These are phyloP conservation scores for Agrenia bidenticulata DNA, from an alignment of 2,888 invertebrate genomes.

Conservation along the genomic window DNA sequence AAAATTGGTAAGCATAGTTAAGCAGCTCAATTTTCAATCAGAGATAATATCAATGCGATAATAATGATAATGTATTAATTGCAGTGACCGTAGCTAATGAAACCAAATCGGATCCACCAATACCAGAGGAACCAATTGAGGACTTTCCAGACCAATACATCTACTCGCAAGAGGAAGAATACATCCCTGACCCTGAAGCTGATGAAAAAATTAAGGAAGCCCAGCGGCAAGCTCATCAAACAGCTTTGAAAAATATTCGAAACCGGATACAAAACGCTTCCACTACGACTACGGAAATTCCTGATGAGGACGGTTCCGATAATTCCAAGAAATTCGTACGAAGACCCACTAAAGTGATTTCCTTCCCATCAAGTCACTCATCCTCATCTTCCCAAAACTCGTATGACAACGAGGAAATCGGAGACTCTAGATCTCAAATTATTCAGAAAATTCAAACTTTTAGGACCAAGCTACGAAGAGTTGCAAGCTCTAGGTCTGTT, in stretches of 20 bases:
- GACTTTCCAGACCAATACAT: slow-evolving; percentile 13
- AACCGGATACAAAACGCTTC: slow-evolving; percentile 17
- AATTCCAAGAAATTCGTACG: slow-evolving; percentile 24
- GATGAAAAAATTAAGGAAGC: slow-evolving; percentile 34
- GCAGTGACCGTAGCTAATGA: not conserved
- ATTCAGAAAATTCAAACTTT: slow-evolving; percentile 41
- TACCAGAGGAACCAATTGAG: not conserved
- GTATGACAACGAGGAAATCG: slow-evolving; percentile 25
- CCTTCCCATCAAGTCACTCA: slow-evolving; percentile 1
- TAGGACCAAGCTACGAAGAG: slow-evolving; percentile 19
- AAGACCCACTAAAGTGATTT: slow-evolving; percentile 25
- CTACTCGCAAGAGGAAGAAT: slow-evolving; percentile 8
- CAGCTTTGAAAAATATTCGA: slow-evolving; percentile 32
- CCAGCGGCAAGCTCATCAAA: slow-evolving; percentile 29
- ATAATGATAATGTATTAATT: too few species aligned
- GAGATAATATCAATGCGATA: too few species aligned
- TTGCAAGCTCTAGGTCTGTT: not conserved
- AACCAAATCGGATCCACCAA: not conserved
- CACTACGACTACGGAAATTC: slow-evolving; percentile 16
- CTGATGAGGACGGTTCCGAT: slow-evolving; percentile 15
- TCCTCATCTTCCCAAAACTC: slow-evolving; percentile 19
- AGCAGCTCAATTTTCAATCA: too few species aligned
- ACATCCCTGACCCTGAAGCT: not conserved
- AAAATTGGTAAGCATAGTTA: too few species aligned
- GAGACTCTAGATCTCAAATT: slow-evolving; percentile 28